phyloP scores from a whole-genome alignment of 2,113 vertebrate genomes.

The Craseonycteris thonglongyai region DNA sequence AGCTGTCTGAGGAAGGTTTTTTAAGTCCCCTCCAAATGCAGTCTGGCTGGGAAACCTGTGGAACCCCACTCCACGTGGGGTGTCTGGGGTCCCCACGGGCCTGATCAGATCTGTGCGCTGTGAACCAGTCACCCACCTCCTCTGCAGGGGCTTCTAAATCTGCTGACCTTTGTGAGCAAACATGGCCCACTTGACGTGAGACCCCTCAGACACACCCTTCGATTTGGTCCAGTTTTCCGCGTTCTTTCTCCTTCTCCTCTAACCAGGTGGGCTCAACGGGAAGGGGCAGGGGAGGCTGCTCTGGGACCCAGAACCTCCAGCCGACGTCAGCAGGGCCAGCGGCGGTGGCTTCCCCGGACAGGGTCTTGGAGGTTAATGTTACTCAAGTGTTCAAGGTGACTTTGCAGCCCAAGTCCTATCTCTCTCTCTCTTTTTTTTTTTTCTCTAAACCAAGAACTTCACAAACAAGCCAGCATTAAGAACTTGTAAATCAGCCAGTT shows the following conservation, averaged over 20 bases:
- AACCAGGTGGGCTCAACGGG: not conserved
- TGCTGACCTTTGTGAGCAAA: not conserved
- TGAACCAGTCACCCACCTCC: not conserved
- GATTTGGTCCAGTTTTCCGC: accelerated
- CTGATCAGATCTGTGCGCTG: accelerated
- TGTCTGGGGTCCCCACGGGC: not conserved
- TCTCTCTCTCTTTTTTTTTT: not conserved
- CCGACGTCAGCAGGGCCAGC: not conserved
- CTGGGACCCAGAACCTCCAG: too few species aligned
- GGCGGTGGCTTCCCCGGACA: not conserved
- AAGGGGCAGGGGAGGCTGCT: not conserved
- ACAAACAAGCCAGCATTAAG: not conserved
- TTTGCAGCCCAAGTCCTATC: not conserved
- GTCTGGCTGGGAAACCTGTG: not conserved
- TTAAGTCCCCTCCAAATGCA: not conserved
- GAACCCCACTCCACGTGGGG: accelerated
- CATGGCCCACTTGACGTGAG: not conserved
- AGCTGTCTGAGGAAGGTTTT: not conserved
- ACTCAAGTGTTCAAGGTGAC: not conserved
- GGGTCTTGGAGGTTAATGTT: not conserved
- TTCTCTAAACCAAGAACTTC: not conserved
- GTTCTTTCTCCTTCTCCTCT: not conserved
- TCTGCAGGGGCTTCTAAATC: not conserved
- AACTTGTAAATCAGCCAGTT: not conserved
- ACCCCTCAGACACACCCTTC: not conserved